Base-by-base conservation (phyloP, 2,888 invertebrate species). In the Drosophila paucipuncta region DNA sequence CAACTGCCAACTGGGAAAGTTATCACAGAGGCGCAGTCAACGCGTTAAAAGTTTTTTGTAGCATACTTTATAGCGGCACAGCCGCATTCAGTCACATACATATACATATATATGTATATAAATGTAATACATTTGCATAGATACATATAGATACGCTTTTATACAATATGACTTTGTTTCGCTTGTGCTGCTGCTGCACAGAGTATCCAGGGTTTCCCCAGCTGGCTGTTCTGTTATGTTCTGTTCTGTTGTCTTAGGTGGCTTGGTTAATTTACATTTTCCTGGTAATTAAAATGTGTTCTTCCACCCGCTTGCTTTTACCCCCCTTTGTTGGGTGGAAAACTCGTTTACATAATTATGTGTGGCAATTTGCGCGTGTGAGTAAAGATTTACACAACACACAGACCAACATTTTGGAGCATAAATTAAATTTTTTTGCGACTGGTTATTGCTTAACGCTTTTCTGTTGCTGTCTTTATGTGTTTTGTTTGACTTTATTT, bases 181-280 rank as follows among this genome's bases (percentile, higher is more conserved):
- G 71, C 64, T 50, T 43, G 72, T 63, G 76, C 66, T 41, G 30
- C 47, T 31, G 59, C 35, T 68, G 54, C 47, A 47, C 25, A 25
- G 47, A 47, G 47, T 25, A 16, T 1, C 47, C 16, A 59, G 49
- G 54, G 65, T 76, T 68, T 72, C 78, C 73, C 73, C 76, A 76
- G 62, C 76, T 71, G 73, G 37, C 79, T 82, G 87, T 73, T 83
- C 60, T 85, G 86, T 72, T 83, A 47, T 83, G 86, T 78, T 35
- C 73, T 76, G 86, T 76, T 83, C 57, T 86, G 87, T 82, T 79
- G 88, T 87, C 90, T 87, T 83, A 82, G 76, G 82, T 77, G 77
- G 77, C 68, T 86, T 70, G 89, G 85, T 78, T 90, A 90, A 90
- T 90, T 90, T 86, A 89, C 90, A 86, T 86, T 90, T 90, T 84